Percentiles rank a stretch among this genome's conserved stretches.
These are phyloP conservation scores for Mellivora capensis DNA, from an alignment of 2,113 vertebrate species.

Conservation along the genomic window DNA sequence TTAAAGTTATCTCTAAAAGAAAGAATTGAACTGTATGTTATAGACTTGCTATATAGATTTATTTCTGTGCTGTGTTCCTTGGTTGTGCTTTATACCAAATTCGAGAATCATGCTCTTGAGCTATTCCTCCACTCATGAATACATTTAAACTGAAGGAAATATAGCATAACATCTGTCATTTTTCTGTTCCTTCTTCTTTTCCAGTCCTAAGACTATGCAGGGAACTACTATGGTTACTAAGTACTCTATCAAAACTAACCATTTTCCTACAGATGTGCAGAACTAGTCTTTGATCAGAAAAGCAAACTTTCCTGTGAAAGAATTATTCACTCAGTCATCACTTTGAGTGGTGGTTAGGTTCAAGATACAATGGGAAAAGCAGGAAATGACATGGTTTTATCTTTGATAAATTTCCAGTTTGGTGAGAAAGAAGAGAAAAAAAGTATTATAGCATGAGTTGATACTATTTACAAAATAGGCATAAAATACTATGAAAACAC, in stretches of 20 bases:
- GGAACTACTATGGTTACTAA: neutral
- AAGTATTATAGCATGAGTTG: neutral
- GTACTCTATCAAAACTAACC: neutral
- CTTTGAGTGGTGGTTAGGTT: neutral
- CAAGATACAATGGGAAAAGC: neutral
- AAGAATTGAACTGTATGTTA: neutral
- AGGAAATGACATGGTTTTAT: neutral
- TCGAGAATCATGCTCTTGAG: neutral
- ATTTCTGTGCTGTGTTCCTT: neutral
- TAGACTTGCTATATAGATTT: neutral
- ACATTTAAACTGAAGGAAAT: neutral
- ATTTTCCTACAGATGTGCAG: neutral
- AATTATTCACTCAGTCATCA: neutral
- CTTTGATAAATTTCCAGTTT: neutral
- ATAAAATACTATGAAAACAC: neutral
- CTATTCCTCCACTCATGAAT: neutral
- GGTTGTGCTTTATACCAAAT: neutral
- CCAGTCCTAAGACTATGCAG: neutral
- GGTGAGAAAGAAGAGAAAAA: neutral
- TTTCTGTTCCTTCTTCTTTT: neutral
- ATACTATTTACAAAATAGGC: neutral
- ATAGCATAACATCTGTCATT: neutral
- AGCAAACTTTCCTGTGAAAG: neutral
- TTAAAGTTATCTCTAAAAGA: neutral
- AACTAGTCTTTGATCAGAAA: neutral